Percentiles rank a stretch among this genome's conserved stretches.
Conservation (phyloP, 2,888 invertebrate species). For the Odontocerum albicorne region DNA sequence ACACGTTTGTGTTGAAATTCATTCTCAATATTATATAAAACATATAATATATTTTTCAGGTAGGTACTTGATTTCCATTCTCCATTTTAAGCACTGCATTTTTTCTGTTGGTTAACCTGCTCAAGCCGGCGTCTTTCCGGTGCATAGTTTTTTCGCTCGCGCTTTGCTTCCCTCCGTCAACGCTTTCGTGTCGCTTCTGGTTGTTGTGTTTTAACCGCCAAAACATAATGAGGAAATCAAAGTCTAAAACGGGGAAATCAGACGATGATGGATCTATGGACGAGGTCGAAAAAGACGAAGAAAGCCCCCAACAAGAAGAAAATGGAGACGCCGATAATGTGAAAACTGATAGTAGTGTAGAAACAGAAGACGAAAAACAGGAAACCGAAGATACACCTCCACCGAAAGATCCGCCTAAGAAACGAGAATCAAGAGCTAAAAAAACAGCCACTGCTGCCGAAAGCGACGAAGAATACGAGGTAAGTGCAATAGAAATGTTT, state of each 20-base stretch:
- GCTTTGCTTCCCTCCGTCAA: too few species aligned
- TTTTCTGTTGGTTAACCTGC: too few species aligned
- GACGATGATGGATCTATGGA: constrained; percentile 1
- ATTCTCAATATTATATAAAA: too few species aligned
- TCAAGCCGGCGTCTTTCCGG: too few species aligned
- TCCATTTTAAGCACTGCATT: too few species aligned
- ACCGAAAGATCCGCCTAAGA: constrained; percentile 30
- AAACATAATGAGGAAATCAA: constrained; percentile 21
- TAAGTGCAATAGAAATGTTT: constrained; percentile 14
- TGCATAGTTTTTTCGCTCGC: too few species aligned
- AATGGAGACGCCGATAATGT: constrained; percentile 13
- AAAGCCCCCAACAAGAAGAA: constrained; percentile 1
- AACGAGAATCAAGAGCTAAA: constrained; percentile 28
- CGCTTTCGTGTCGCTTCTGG: too few species aligned
- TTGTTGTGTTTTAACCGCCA: not conserved
- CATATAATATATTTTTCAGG: too few species aligned
- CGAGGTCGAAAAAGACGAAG: constrained; percentile 14
- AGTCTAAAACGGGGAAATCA: constrained; percentile 12
- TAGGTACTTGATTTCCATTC: too few species aligned
- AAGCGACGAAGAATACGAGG: constrained; percentile 37
- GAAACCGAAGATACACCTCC: constrained; percentile 38
- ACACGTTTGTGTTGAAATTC: too few species aligned
- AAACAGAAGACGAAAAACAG: constrained; percentile 35
- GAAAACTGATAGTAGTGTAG: not conserved
- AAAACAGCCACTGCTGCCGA: constrained; percentile 31